Percentiles rank a stretch among this genome's conserved stretches.
These are phyloP conservation scores for Tiliqua scincoides DNA, from an alignment of 2,113 vertebrate species.

Conservation along the genomic window DNA sequence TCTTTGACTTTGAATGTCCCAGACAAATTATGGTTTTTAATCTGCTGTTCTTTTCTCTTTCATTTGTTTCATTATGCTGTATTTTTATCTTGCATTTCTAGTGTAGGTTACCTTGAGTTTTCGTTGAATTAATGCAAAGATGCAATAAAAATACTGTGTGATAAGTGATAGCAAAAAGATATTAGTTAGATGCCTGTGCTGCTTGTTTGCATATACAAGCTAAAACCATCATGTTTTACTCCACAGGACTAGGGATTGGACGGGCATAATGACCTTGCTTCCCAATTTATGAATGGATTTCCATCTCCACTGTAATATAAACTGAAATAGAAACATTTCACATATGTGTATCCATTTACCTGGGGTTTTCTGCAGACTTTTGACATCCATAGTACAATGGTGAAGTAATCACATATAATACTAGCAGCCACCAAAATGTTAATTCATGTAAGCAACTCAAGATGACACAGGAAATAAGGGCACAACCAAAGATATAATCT, in stretches of 20 bases:
- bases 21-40: too few species aligned
- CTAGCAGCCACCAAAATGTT: background rate
- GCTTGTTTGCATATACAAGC: background rate
- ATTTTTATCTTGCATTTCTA: too few species aligned
- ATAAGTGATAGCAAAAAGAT: too few species aligned
- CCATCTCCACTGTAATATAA: background rate
- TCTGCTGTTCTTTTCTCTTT: too few species aligned
- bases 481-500: constrained; percentile 13
- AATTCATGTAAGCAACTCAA: background rate
- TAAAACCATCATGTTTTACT: background rate
- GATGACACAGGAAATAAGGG: constrained; percentile 18
- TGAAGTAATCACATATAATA: background rate
- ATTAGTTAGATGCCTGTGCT: background rate
- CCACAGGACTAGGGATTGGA: background rate
- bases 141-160: too few species aligned
- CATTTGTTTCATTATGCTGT: too few species aligned
- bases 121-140: too few species aligned
- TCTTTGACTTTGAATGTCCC: too few species aligned
- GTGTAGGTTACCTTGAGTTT: too few species aligned
- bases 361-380: background rate
- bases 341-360: background rate
- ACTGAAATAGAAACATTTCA: background rate
- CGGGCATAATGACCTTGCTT: background rate
- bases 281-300: background rate
- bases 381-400: background rate